A percentile compares a stretch with the other conserved stretches of the same genome.
Evolutionary conservation across 2,113 vertebrate genomes (phyloP).

Genomic region (Clarias macrocephalus): DNA sequence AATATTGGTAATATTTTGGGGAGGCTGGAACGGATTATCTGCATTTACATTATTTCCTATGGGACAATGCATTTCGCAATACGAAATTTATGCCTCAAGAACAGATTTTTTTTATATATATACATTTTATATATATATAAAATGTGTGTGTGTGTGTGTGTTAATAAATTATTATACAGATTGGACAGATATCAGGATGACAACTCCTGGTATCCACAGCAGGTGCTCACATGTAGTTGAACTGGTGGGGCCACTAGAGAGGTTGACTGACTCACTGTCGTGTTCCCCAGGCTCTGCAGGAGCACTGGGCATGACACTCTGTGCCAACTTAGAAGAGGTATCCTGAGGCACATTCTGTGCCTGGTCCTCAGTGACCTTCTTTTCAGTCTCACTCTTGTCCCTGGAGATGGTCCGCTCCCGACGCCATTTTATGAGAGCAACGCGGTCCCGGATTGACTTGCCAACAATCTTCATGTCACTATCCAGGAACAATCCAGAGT

Average conservation of each 20-base stretch:
- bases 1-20: no score
- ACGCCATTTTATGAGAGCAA: constrained; percentile 91
- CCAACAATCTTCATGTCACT: constrained; percentile 91
- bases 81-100: no score
- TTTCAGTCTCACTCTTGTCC: constrained; percentile 63
- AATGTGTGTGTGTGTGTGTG: background rate
- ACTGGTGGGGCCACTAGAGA: constrained; percentile 72
- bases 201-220: background rate
- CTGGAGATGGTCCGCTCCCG: constrained; percentile 81
- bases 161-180: background rate
- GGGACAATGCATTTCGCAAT: no score
- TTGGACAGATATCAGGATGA: background rate
- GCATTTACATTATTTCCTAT: no score
- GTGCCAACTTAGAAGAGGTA: constrained; percentile 74
- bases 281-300: constrained; percentile 78
- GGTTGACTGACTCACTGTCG: constrained; percentile 77
- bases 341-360: constrained; percentile 75
- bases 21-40: no score
- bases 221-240: constrained; percentile 82
- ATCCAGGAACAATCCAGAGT: constrained; percentile 96
- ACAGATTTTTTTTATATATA: no score
- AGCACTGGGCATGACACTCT: constrained; percentile 59
- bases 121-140: background rate
- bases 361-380: constrained; percentile 66
- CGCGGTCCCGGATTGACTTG: constrained; percentile 94